Evolutionary conservation across 1,140 invertebrate genomes (phyloP).

Genomic region (Atta colombica): DNA sequence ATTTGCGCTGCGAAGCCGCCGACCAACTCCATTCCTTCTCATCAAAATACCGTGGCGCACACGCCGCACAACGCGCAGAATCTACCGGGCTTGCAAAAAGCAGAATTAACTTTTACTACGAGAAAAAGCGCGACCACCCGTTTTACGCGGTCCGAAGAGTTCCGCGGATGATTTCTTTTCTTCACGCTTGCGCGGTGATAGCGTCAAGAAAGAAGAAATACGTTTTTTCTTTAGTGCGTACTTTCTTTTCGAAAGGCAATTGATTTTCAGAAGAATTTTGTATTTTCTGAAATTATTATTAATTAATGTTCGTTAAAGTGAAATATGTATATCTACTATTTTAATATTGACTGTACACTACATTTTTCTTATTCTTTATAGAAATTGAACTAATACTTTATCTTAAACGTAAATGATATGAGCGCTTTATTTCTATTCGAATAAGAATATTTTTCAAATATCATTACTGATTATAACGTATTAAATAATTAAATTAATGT

Average conservation of each 20-base stretch:
- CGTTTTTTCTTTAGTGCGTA: background rate
- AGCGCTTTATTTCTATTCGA: background rate
- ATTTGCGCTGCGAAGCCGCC: slow-evolving; percentile 75
- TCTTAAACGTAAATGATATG: background rate
- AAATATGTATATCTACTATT: background rate
- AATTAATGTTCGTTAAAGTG: background rate
- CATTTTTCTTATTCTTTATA: background rate
- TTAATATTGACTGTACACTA: background rate
- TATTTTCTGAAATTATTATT: background rate
- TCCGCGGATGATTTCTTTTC: slow-evolving; percentile 48
- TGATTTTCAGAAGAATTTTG: background rate
- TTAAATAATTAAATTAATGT: background rate
- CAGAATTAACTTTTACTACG: slow-evolving; percentile 82
- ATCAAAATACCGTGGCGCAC: slow-evolving; percentile 85
- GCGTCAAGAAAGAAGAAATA: slow-evolving; percentile 2
- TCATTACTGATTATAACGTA: background rate
- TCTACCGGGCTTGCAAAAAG: slow-evolving; percentile 65
- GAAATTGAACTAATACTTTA: background rate
- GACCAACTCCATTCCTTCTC: slow-evolving; percentile 75
- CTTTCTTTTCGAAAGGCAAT: background rate
- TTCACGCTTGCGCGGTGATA: slow-evolving; percentile 38
- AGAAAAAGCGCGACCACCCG: slow-evolving; percentile 69
- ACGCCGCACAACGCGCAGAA: slow-evolving; percentile 64
- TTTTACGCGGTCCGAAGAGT: slow-evolving; percentile 34
- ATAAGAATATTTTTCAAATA: background rate